phyloP scores from a whole-genome alignment of 64 coral and sea anemone genomes.

The Hydrozoanthus tunicans region DNA sequence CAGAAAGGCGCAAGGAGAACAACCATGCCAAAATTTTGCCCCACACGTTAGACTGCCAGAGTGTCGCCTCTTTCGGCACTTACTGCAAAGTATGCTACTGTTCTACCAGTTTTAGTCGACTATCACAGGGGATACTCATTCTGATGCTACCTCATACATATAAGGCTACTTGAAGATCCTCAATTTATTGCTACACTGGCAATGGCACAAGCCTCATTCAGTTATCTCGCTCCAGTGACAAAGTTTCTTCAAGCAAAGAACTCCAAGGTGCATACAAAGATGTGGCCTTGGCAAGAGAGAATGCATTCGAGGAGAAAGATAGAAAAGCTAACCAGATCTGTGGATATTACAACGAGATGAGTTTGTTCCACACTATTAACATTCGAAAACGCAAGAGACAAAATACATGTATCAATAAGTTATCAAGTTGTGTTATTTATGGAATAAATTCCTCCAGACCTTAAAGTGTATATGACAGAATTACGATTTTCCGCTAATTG shows the following conservation, averaged over 20 bases:
- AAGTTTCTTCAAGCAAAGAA: slow-evolving; percentile 19
- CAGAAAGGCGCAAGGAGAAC: slow-evolving; percentile 33
- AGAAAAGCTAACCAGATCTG: slow-evolving; percentile 38
- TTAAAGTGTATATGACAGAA: too few species aligned
- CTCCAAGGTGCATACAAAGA: slow-evolving; percentile 16
- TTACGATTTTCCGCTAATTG: too few species aligned
- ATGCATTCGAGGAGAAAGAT: slow-evolving; percentile 22
- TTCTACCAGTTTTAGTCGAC: slow-evolving; percentile 14
- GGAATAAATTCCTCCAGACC: background rate
- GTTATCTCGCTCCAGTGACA: slow-evolving; percentile 46
- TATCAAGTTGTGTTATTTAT: background rate
- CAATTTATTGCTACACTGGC: slow-evolving; percentile 51
- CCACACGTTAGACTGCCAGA: slow-evolving; percentile 47
- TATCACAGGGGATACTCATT: slow-evolving; percentile 25
- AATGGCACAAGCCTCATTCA: slow-evolving; percentile 31
- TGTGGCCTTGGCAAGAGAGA: slow-evolving; percentile 18
- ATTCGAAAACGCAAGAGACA: background rate
- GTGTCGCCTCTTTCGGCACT: slow-evolving; percentile 38
- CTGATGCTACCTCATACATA: slow-evolving; percentile 32
- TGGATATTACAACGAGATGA: slow-evolving; percentile 13
- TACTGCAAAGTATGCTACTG: slow-evolving; percentile 37
- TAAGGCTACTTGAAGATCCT: slow-evolving; percentile 45
- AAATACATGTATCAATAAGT: background rate
- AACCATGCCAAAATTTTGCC: slow-evolving; percentile 50
- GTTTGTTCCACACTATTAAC: background rate